phyloP scores from a whole-genome alignment of 2,797 vertebrate genomes.

The Agapornis canus region DNA sequence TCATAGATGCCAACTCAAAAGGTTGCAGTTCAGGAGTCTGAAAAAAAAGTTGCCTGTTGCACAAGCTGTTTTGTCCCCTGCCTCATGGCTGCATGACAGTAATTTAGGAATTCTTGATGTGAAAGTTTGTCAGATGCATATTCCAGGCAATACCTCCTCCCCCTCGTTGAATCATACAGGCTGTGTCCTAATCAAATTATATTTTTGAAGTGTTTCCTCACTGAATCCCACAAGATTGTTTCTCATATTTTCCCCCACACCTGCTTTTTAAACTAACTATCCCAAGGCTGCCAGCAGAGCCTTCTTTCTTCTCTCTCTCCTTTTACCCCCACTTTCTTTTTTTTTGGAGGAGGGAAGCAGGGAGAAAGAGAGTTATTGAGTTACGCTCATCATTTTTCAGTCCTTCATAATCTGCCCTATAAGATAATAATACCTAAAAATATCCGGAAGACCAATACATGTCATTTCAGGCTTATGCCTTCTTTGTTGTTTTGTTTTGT shows the following conservation, averaged over 20 bases:
- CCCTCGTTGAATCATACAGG: conserved; percentile 76
- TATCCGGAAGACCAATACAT: conserved; percentile 54
- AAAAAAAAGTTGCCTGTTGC: conserved; percentile 58
- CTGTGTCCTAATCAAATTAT: conserved; percentile 80
- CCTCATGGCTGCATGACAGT: conserved; percentile 64
- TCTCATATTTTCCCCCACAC: conserved; percentile 61
- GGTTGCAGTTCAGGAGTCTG: conserved; percentile 59
- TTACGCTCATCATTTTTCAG: conserved; percentile 59
- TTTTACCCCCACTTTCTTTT: background rate
- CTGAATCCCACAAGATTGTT: conserved; percentile 74
- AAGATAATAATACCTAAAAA: conserved; percentile 67
- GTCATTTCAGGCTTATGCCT: background rate
- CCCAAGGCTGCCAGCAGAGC: conserved; percentile 35
- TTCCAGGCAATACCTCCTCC: conserved; percentile 80
- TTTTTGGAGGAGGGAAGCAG: background rate
- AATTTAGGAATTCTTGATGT: conserved; percentile 73
- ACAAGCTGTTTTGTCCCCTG: conserved; percentile 70
- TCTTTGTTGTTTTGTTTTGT: background rate
- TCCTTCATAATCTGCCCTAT: conserved; percentile 62
- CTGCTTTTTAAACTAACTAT: conserved; percentile 61
- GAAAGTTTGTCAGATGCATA: conserved; percentile 75
- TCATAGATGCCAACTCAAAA: conserved; percentile 64
- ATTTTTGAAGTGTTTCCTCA: conserved; percentile 81
- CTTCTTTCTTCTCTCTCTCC: conserved; percentile 35
- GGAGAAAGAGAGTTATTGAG: conserved; percentile 40